Base-by-base conservation (phyloP, 1,140 invertebrate species). In the Chironomus striatipennis region DNA sequence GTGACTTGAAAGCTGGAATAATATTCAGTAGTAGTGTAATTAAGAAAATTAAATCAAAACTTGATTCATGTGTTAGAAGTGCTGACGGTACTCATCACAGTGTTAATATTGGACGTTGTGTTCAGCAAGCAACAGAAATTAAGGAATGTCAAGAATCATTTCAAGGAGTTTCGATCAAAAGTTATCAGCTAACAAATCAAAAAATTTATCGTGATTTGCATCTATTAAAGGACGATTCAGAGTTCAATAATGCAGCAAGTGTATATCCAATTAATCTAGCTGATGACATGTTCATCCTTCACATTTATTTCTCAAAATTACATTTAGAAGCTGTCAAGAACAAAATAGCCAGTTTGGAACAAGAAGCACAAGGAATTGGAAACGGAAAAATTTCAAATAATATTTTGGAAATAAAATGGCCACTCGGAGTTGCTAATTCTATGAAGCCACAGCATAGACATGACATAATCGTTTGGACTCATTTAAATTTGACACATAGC, bases 51-150 rank as follows among this genome's bases (percentile, higher is more conserved):
- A 87, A 90, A 77, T 83, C 83, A 42, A 88, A 91, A 80, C 82
- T 95, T 75, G 92, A 95, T 78, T 94, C 92, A 89, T 96, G 94
- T 84, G 90, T 93, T 0, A 89, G 89, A 73, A 94, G 93, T 81
- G 89, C 90, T 2, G 90, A 90, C 78, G 92, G 91, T 2, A 87
- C 89, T 73, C 88, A 88, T 75, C 89, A 93, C 79, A 90, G 90
- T 80, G 87, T 93, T 78, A 95, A 94, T 84, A 85, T 96, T 77
- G 94, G 93, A 17, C 85, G 90, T 76, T 96, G 94, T 81, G 87
- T 95, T 42, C 81, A 90, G 18, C 89, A 93, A 81, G 87, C 89
- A 15, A 85, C 87, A 17, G 86, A 87, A 65, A 79, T 89, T 64
- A 81, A 87, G 9, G 80, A 80, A 15, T 92, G 91, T 79, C 81